These are phyloP conservation scores for Pseudomugil tenellus DNA, from an alignment of 2,797 vertebrate genomes.

Conservation along the genomic window DNA sequence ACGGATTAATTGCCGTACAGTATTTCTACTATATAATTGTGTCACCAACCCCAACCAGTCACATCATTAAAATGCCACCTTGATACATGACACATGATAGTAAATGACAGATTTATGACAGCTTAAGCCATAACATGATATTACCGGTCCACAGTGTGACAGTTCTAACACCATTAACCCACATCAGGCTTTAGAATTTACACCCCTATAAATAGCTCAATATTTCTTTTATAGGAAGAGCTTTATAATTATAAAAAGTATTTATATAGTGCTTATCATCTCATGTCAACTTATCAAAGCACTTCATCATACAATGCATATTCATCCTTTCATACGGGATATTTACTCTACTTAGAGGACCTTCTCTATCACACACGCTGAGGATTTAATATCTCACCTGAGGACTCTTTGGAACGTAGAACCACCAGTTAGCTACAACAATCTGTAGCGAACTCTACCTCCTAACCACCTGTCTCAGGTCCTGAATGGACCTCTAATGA, in stretches of 20 bases:
- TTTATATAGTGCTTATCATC: neutral
- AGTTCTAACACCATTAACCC: constrained; percentile 3
- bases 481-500: constrained; percentile 1
- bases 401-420: neutral
- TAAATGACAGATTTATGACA: constrained; percentile 3
- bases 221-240: neutral
- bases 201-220: neutral
- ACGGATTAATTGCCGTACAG: neutral
- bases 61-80: constrained; percentile 2
- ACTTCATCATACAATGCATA: neutral
- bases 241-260: neutral
- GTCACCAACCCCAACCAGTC: neutral
- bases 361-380: neutral
- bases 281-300: neutral
- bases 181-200: neutral
- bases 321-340: neutral
- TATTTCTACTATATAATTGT: neutral
- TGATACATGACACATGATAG: neutral
- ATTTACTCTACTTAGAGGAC: neutral
- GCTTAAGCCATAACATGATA: constrained; percentile 3
- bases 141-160: neutral
- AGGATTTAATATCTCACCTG: neutral
- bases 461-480: neutral
- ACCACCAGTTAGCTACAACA: too few relatives aligned
- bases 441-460: neutral